Base-by-base conservation (phyloP, 1,140 invertebrate genomes). In the Diploscapter pachys region DNA sequence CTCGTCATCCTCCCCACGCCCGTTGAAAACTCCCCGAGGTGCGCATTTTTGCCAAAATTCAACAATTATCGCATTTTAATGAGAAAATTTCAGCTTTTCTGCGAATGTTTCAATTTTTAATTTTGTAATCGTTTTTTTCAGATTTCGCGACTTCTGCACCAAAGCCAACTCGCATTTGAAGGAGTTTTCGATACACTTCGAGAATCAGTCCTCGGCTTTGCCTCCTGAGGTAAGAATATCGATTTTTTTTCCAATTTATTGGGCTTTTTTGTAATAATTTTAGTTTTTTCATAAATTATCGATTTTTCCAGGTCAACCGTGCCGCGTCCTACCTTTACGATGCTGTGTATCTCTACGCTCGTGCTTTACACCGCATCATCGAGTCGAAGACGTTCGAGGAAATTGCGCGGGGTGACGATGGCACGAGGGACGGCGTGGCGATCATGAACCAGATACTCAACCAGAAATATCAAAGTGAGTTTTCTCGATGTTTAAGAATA, bases 261-360 rank as follows among this genome's bases (percentile, higher is more conserved):
- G 9, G 9, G 1, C 2, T 13, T 64, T 6, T 48, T 13, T 64
- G 63, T 6, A 64, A 8, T 13, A n/a, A 48, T 71, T 64, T 55
- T 63, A 4, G 31, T 5, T 51, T 56, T 76, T 67, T 54, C 9
- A 78, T 48, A 54, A 59, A 1, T 31, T 31, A 31, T 31, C 31
- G 31, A 31, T 31, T 31, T 6, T 76, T 88, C 52, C 79, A 93
- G 86, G 91, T 96, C 5, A 92, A 94, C 6, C 92, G 96, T 68
- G 94, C 95, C 85, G 95, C 95, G 9, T 93, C 94, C 2, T 96
- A 98, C 87, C 88, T 98, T 57, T 98, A 96, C 86, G 96, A 98
- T 88, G 93, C 95, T 2, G 92, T 98, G 0, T 91, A 91, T 82
- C 86, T 98, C 0, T 99, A 98, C 85, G 93, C 94, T 2, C 89